Evolutionary conservation across 1,140 invertebrate genomes (phyloP), one percentile per base, ranked within the genome.

Genomic region (Orius insidiosus): DNA sequence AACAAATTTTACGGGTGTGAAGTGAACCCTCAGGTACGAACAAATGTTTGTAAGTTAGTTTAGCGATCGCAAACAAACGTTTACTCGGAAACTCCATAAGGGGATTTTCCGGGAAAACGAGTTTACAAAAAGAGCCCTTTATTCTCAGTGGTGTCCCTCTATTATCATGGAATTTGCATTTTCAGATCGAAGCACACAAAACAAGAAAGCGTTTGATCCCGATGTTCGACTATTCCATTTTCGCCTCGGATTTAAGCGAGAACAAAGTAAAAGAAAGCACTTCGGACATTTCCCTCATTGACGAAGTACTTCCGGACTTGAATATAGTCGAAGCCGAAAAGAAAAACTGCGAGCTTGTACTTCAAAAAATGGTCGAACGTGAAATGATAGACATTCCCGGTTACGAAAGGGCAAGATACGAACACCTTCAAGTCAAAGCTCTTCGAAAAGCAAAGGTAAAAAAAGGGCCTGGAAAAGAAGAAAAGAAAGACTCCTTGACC

Each of bases 381-480:
- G 11, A 46, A 34, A 46, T 14, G 45, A 15, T 10, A 2, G 32
- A 33, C 34, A 32, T 15, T n/a, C 15, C 24, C 14, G 13, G 24
- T 3, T 7, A 33, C 3, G 16, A 35, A 45, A 16, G 24, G 33
- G 24, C 18, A 14, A 18, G 33, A 30, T 46, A 46, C 35, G 35
- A 35, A 19, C 31, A 34, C 5, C 45, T 35, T 16, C 34, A 37
- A 46, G 45, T 46, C 11, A 46, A 38, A 38, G 6, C 5, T 15
- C 24, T 46, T 4, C 36, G 45, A n/a, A 37, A 46, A 37, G 33
- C 45, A 2, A 46, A 35, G 11, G 45, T 46, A 45, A n/a, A 16
- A 16, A 24, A 14, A 30, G 18, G 24, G 15, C 19, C 10, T 5
- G 16, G 3, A 15, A 36, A 36, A 11, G 9, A 15, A 36, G 35